These are phyloP conservation scores for Therioaphis trifolii DNA, from an alignment of 2,888 invertebrate species.

Conservation along the genomic window DNA sequence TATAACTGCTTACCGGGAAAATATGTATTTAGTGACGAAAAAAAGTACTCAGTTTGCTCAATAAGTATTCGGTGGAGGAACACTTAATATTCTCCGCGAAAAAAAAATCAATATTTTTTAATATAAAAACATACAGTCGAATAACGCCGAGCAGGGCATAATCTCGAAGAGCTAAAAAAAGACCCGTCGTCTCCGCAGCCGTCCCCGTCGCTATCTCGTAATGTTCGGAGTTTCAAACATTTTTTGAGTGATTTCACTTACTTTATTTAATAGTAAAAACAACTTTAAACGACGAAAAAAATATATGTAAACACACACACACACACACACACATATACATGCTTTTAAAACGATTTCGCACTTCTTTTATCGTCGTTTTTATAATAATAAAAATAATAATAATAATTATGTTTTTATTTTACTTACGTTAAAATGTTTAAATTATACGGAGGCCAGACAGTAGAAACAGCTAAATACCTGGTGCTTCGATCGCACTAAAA, in stretches of 20 bases:
- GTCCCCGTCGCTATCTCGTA: not conserved
- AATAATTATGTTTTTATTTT: too few relatives aligned
- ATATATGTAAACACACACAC: not conserved
- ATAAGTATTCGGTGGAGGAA: conserved; percentile 25
- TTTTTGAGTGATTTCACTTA: conserved; percentile 55
- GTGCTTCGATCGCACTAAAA: too few relatives aligned
- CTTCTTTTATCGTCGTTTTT: not conserved
- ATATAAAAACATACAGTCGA: conserved; percentile 41
- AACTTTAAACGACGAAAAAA: conserved; percentile 22
- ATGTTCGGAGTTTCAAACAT: conserved; percentile 41
- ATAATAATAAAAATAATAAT: too few relatives aligned
- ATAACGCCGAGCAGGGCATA: not conserved
- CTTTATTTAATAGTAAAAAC: conserved; percentile 44
- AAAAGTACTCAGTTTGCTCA: conserved; percentile 11
- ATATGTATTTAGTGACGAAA: not conserved
- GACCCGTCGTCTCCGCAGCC: too few relatives aligned
- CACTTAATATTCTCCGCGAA: conserved; percentile 40
- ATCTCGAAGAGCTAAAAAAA: conserved; percentile 41
- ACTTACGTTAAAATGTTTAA: too few relatives aligned
- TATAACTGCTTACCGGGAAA: not conserved
- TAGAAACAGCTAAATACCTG: too few relatives aligned
- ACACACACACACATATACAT: not conserved
- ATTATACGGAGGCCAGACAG: too few relatives aligned
- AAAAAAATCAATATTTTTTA: conserved; percentile 56
- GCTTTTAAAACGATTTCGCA: conserved; percentile 38